Conservation (phyloP, 2,888 invertebrate species). For the Craniophora ligustri region DNA sequence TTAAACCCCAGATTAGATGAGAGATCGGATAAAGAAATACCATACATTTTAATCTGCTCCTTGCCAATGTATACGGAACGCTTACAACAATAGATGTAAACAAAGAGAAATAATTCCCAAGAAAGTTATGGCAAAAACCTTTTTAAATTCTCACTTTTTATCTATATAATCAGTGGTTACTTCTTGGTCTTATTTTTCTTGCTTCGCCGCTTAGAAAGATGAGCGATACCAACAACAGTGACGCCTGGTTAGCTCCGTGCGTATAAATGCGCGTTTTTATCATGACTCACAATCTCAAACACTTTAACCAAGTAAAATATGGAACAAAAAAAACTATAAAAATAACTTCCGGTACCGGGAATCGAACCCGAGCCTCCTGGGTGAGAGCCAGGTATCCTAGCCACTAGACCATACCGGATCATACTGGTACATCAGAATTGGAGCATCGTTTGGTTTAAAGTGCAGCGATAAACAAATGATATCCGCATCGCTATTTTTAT, state of each 20-base stretch:
- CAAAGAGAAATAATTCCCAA: constrained; percentile 63
- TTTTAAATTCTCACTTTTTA: constrained; percentile 64
- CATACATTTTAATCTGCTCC: constrained; percentile 54
- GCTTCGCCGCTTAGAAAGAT: constrained; percentile 65
- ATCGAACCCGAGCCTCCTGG: constrained; percentile 90
- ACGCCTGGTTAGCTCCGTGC: constrained; percentile 45
- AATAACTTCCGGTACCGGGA: constrained; percentile 88
- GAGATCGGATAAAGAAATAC: constrained; percentile 57
- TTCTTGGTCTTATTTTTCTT: constrained; percentile 64
- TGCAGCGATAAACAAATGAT: constrained; percentile 29
- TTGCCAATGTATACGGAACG: constrained; percentile 59
- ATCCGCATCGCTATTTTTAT: constrained; percentile 45
- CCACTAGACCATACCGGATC: constrained; percentile 90
- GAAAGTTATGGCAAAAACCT: constrained; percentile 62
- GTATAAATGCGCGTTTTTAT: constrained; percentile 48
- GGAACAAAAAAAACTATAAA: constrained; percentile 54
- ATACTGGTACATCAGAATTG: background rate
- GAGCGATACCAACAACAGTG: constrained; percentile 52
- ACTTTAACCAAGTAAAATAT: constrained; percentile 45
- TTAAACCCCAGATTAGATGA: constrained; percentile 62
- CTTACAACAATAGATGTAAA: constrained; percentile 62
- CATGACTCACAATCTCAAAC: constrained; percentile 37
- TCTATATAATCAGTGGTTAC: constrained; percentile 58
- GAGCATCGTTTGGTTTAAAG: background rate
- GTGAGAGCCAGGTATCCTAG: constrained; percentile 90